Evolutionary conservation across 2,888 invertebrate species (phyloP).

Genomic region (Galerucella pusilla): DNA sequence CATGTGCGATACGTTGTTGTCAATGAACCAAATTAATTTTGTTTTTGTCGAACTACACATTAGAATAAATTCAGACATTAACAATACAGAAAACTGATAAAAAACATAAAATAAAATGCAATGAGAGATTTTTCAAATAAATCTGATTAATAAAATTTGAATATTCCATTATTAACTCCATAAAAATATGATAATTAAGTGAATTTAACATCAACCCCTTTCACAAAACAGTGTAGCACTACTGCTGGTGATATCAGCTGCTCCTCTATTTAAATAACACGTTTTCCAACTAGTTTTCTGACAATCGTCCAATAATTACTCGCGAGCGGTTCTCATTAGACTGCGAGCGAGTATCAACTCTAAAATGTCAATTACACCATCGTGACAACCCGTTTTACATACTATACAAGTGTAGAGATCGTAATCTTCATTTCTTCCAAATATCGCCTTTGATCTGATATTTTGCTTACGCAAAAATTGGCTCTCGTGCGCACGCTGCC

Average conservation of each 20-base stretch:
- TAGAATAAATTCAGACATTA: not conserved
- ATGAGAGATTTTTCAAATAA: too few species aligned
- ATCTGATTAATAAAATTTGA: too few species aligned
- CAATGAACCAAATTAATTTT: conserved; percentile 27
- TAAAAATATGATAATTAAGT: too few species aligned
- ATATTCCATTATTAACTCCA: too few species aligned
- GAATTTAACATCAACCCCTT: too few species aligned
- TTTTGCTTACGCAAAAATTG: conserved; percentile 50
- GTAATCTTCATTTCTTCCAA: conserved; percentile 46
- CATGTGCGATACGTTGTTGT: conserved; percentile 24
- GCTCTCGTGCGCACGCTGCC: conserved; percentile 50
- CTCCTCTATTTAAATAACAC: too few species aligned
- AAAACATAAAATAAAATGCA: not conserved
- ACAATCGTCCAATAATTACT: too few species aligned
- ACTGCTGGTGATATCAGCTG: too few species aligned
- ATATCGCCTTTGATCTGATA: conserved; percentile 52
- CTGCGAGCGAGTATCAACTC: conserved; percentile 16
- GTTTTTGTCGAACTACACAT: conserved; percentile 2
- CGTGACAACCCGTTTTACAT: conserved; percentile 53
- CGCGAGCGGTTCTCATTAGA: conserved; percentile 10
- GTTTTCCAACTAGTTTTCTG: too few species aligned
- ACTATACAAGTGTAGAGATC: conserved; percentile 46
- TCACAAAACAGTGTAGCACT: too few species aligned
- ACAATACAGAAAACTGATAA: not conserved
- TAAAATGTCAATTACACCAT: conserved; percentile 53